Conservation (phyloP, 2,113 vertebrate species). For the Melanotaenia duboulayi region DNA sequence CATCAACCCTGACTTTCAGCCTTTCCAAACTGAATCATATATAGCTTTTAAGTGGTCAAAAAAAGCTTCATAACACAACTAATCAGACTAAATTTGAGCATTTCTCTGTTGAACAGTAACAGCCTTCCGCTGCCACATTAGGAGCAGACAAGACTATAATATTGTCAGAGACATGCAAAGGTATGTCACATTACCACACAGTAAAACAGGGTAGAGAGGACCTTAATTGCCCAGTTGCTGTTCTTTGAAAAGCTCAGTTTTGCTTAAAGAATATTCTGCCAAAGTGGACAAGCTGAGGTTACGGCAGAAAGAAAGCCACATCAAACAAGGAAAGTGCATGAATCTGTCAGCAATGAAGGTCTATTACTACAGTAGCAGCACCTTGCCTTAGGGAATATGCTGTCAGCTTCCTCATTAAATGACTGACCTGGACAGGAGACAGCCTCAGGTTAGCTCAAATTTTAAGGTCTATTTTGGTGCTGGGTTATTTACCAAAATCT, state of each 20-base stretch:
- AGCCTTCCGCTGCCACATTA: slow-evolving; percentile 17
- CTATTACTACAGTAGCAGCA: slow-evolving; percentile 80
- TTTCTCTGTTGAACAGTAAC: background rate
- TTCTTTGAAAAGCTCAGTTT: slow-evolving; percentile 65
- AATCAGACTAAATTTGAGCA: background rate
- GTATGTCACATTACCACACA: slow-evolving; percentile 67
- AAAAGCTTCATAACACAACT: too few relatives aligned
- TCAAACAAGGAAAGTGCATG: slow-evolving; percentile 75
- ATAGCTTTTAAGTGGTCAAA: too few relatives aligned
- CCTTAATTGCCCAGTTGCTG: slow-evolving; percentile 72
- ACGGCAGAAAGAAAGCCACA: slow-evolving; percentile 72
- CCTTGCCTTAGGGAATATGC: slow-evolving; percentile 68
- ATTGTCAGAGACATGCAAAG: slow-evolving; percentile 60
- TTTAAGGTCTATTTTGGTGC: slow-evolving; percentile 11
- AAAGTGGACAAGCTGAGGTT: slow-evolving; percentile 59
- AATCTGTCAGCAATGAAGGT: slow-evolving; percentile 82
- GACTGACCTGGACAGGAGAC: slow-evolving; percentile 66
- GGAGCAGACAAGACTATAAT: slow-evolving; percentile 57
- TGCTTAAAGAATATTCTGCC: slow-evolving; percentile 55
- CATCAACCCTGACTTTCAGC: slow-evolving; percentile 53
- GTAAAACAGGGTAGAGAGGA: slow-evolving; percentile 70
- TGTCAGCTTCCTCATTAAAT: slow-evolving; percentile 80
- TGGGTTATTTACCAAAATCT: slow-evolving; percentile 14
- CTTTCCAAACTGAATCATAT: slow-evolving; percentile 15
- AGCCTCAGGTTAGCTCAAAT: slow-evolving; percentile 44